Evolutionary conservation across 2,797 vertebrate species (phyloP).

Genomic region (Caiman crocodilus): DNA sequence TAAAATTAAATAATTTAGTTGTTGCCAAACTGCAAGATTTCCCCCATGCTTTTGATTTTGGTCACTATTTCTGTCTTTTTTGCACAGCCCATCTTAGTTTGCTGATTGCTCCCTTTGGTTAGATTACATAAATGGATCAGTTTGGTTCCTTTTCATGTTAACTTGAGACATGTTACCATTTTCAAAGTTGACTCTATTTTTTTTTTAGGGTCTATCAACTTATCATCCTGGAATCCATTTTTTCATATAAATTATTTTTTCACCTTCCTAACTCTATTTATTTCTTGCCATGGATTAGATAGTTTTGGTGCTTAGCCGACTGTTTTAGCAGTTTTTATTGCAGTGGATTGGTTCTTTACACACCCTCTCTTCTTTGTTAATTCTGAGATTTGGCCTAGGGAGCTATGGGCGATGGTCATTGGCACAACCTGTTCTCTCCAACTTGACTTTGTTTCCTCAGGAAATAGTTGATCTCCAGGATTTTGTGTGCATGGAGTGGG

Average conservation of each 20-base stretch:
- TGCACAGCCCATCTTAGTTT: conserved; percentile 51
- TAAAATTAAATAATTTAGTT: neutral
- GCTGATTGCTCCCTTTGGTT: neutral
- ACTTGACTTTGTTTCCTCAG: neutral
- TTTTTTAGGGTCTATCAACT: conserved; percentile 56
- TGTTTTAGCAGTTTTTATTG: neutral
- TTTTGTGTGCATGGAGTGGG: no score
- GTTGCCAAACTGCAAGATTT: conserved; percentile 37
- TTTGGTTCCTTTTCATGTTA: conserved; percentile 71
- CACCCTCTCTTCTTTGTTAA: neutral
- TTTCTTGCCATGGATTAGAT: neutral
- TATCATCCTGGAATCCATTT: conserved; percentile 25
- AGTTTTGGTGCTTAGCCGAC: neutral
- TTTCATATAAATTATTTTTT: neutral
- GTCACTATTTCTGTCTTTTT: conserved; percentile 47
- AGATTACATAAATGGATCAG: neutral
- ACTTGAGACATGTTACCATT: conserved; percentile 62
- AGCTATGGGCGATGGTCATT: neutral
- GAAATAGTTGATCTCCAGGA: neutral
- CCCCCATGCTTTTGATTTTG: conserved; percentile 21
- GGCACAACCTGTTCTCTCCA: neutral
- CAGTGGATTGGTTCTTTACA: neutral
- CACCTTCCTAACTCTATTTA: neutral
- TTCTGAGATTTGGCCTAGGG: neutral
- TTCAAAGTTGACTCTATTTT: conserved; percentile 34